Percentiles rank a stretch among this genome's conserved stretches.
Conservation (phyloP, 2,797 vertebrate genomes). For the Myotis vivesi region DNA sequence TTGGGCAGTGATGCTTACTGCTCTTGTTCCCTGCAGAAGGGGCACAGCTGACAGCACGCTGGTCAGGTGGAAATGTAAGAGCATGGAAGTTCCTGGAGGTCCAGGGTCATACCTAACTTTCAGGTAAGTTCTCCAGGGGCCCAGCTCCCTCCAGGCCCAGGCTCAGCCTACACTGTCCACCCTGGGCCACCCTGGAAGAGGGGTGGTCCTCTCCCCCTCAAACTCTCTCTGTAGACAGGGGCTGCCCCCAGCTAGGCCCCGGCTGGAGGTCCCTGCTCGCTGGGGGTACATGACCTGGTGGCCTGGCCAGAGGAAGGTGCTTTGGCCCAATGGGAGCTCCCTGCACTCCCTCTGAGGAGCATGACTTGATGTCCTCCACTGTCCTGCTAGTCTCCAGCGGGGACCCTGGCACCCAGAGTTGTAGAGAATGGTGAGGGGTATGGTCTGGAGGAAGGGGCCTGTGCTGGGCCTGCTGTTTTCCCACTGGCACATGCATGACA, state of each 20-base stretch:
- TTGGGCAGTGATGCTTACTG: background rate
- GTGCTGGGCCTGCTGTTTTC: background rate
- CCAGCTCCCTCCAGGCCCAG: background rate
- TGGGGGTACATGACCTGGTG: rapidly evolving
- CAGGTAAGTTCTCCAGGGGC: background rate
- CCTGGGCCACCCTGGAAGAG: background rate
- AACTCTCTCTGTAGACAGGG: background rate
- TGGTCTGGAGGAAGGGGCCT: background rate
- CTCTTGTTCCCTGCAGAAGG: too few relatives aligned
- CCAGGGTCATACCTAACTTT: background rate
- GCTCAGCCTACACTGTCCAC: too few relatives aligned
- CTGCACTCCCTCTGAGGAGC: background rate
- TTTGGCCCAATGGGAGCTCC: background rate
- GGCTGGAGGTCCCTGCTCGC: background rate
- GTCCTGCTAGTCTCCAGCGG: background rate
- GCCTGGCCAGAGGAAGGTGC: background rate
- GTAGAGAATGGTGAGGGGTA: background rate
- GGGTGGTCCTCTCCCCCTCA: background rate
- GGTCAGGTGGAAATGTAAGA: background rate
- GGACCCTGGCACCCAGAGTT: background rate
- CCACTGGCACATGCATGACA: background rate
- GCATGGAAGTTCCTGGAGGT: background rate
- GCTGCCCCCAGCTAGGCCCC: background rate
- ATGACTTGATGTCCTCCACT: background rate
- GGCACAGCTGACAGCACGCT: too few relatives aligned